A percentile compares a stretch with the other conserved stretches of the same genome.
phyloP scores from a whole-genome alignment of 2,888 invertebrate genomes.

The Metopia argyrocephala region DNA sequence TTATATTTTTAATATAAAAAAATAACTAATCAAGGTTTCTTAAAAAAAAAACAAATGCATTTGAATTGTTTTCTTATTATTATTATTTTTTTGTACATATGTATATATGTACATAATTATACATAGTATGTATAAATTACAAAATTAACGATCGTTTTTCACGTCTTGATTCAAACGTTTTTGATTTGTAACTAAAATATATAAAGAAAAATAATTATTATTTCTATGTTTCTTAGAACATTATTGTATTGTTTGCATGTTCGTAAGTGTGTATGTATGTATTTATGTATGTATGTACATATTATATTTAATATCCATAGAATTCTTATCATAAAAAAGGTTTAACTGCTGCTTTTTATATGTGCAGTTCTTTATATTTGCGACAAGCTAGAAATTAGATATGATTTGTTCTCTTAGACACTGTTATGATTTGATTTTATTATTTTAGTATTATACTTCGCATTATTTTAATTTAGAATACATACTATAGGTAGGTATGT shows the following conservation, averaged over 20 bases:
- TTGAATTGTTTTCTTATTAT: too few relatives aligned
- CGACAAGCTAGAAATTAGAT: background rate
- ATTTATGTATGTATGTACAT: too few relatives aligned
- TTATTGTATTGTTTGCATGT: background rate
- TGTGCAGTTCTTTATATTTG: background rate
- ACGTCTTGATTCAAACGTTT: constrained; percentile 36
- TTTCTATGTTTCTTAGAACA: constrained; percentile 2
- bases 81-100: background rate
- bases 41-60: background rate
- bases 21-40: background rate
- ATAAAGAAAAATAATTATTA: constrained; percentile 25
- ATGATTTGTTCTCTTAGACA: constrained; percentile 5
- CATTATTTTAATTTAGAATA: constrained; percentile 7
- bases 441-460: background rate
- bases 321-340: constrained; percentile 50
- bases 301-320: constrained; percentile 35
- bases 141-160: background rate
- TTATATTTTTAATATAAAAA: background rate
- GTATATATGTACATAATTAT: background rate
- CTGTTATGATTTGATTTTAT: background rate
- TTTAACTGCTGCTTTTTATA: constrained; percentile 7
- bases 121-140: background rate
- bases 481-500: too few relatives aligned
- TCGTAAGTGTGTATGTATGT: too few relatives aligned
- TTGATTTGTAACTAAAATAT: constrained; percentile 43